phyloP scores from a whole-genome alignment of 2,113 vertebrate genomes.

The Callipepla squamata region DNA sequence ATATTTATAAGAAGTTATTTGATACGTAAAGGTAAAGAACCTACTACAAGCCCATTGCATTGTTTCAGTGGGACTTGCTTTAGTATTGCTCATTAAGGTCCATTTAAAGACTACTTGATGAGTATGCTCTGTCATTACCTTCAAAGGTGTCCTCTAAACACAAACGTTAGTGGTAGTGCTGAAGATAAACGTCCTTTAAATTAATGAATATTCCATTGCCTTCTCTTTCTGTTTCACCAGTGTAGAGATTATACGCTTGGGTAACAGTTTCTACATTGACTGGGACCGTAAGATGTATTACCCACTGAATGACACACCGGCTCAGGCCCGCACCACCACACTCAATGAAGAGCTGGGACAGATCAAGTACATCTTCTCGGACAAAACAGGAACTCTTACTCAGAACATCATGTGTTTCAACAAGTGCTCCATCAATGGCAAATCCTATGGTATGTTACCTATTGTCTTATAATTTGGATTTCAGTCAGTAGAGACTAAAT shows the following conservation, averaged over 20 bases:
- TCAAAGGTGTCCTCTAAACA: background rate
- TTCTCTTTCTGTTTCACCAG: slow-evolving; percentile 71
- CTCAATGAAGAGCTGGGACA: slow-evolving; percentile 97
- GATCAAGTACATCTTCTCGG: slow-evolving; percentile 95
- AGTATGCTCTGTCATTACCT: background rate
- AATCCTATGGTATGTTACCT: slow-evolving; percentile 81
- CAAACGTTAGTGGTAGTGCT: background rate
- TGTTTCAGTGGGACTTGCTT: background rate
- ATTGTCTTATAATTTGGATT: background rate
- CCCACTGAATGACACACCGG: slow-evolving; percentile 82
- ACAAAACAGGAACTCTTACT: slow-evolving; percentile 97
- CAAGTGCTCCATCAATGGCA: slow-evolving; percentile 92
- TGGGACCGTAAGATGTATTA: slow-evolving; percentile 98
- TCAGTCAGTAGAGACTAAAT: background rate
- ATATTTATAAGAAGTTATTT: background rate
- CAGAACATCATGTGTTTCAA: slow-evolving; percentile 97
- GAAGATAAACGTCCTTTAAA: background rate
- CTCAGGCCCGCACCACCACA: slow-evolving; percentile 92
- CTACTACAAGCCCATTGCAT: background rate
- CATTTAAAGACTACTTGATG: background rate
- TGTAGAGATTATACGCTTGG: slow-evolving; percentile 94
- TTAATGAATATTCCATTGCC: background rate
- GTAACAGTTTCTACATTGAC: slow-evolving; percentile 94
- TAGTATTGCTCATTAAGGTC: background rate
- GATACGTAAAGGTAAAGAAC: background rate